A percentile compares a stretch with the other conserved stretches of the same genome.
Evolutionary conservation across 2,888 invertebrate species (phyloP).

Genomic region (Oscheius sp.): DNA sequence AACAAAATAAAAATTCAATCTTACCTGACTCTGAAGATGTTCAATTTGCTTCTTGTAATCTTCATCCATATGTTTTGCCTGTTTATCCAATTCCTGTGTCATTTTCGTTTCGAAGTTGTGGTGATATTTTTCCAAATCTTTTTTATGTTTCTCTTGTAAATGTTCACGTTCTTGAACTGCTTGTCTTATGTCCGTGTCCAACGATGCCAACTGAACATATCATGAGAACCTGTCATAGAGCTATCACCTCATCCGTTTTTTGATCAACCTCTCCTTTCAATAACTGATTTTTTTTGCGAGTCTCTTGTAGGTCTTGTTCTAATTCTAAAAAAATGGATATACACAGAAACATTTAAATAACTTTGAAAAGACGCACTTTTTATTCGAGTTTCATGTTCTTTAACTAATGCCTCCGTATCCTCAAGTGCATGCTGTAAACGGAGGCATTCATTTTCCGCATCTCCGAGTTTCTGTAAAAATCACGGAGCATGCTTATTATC

Average conservation of each 20-base stretch:
- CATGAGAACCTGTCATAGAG: too few species aligned
- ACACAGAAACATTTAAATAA: background rate
- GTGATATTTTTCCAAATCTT: constrained; percentile 1
- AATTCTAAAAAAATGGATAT: constrained; percentile 8
- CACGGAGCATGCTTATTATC: background rate
- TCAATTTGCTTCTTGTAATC: constrained; percentile 3
- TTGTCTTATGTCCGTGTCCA: constrained; percentile 12
- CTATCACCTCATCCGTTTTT: constrained; percentile 17
- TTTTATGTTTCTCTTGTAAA: background rate
- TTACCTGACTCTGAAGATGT: constrained; percentile 3
- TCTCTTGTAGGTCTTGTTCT: constrained; percentile 3
- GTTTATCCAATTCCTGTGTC: background rate
- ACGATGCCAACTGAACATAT: background rate
- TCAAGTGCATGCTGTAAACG: background rate
- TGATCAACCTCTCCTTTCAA: constrained; percentile 4
- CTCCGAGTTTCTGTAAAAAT: constrained; percentile 14
- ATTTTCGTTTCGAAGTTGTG: constrained; percentile 5
- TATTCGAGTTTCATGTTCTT: background rate
- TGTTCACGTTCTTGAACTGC: background rate
- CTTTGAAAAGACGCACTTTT: too few species aligned
- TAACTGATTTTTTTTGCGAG: background rate
- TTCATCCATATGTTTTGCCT: background rate
- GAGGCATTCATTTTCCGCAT: background rate
- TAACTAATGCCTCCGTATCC: background rate
- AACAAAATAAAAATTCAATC: background rate